A percentile compares a stretch with the other conserved stretches of the same genome.
Conservation (phyloP, 1,140 invertebrate genomes). For the Euglossa dilemma region DNA sequence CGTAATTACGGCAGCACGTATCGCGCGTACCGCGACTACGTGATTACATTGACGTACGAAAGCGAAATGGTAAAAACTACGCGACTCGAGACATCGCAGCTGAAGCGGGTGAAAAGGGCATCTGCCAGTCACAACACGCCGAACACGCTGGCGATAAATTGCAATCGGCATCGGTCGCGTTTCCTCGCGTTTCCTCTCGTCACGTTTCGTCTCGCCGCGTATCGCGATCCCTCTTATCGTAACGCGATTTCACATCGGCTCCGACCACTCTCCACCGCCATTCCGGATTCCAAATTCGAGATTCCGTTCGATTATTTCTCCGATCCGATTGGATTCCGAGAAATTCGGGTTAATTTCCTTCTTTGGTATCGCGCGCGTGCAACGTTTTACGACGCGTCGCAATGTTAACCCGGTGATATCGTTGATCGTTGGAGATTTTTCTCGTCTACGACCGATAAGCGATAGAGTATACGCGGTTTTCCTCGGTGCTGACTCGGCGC, state of each 20-base stretch:
- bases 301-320: too few species aligned
- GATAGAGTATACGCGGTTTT: too few species aligned
- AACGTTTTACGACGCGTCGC: not conserved
- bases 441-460: constrained; percentile 24
- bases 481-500: not conserved
- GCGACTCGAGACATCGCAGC: not conserved
- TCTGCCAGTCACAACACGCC: constrained; percentile 57
- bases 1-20: not conserved
- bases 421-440: constrained; percentile 6
- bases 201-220: too few species aligned
- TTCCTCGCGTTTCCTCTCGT: not conserved
- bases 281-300: too few species aligned
- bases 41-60: not conserved
- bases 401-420: not conserved
- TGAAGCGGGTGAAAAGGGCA: constrained; percentile 56
- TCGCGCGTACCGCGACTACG: not conserved
- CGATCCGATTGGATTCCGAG: too few species aligned
- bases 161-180: not conserved
- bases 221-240: too few species aligned
- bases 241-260: too few species aligned
- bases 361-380: not conserved
- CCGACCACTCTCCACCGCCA: too few species aligned
- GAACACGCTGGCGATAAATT: constrained; percentile 20
- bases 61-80: not conserved
- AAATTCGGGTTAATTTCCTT: too few species aligned